phyloP scores from a whole-genome alignment of 23 tunicate species.

The Oikopleura albicans region DNA sequence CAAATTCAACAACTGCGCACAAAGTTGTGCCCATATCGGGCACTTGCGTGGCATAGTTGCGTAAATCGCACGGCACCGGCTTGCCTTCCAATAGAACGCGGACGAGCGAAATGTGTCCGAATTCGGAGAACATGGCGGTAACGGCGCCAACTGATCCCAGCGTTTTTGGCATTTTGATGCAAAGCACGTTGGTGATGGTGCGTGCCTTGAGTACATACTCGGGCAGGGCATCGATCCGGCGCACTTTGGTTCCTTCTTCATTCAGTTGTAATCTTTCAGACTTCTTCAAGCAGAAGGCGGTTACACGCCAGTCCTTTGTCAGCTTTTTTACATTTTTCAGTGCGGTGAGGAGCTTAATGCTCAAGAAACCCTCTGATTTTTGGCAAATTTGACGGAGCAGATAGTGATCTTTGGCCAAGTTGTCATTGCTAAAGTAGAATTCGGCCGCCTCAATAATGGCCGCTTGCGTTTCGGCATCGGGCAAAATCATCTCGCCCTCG shows the following conservation, averaged over 20 bases:
- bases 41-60: slow-evolving; percentile 17
- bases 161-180: slow-evolving; percentile 17
- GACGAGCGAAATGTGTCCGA: slow-evolving; percentile 9
- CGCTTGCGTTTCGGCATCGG: neutral
- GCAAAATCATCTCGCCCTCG: slow-evolving; percentile 1
- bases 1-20: slow-evolving; percentile 12
- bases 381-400: slow-evolving; percentile 13
- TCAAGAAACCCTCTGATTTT: neutral
- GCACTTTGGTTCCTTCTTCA: slow-evolving; percentile 23
- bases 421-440: slow-evolving; percentile 3
- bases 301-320: slow-evolving; percentile 23
- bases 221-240: slow-evolving; percentile 20
- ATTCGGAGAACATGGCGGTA: slow-evolving; percentile 15
- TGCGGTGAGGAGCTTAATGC: slow-evolving; percentile 11
- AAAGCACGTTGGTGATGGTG: slow-evolving; percentile 16
- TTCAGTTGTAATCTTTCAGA: slow-evolving; percentile 22
- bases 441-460: slow-evolving; percentile 13
- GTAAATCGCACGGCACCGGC: slow-evolving; percentile 4
- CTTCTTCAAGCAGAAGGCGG: slow-evolving; percentile 30
- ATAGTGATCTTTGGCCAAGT: slow-evolving; percentile 12
- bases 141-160: slow-evolving; percentile 7
- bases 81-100: slow-evolving; percentile 16
- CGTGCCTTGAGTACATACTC: slow-evolving; percentile 8
- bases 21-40: slow-evolving; percentile 1
- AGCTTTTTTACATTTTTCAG: slow-evolving; percentile 17